Evolutionary conservation across 2,888 invertebrate genomes (phyloP).

Genomic region (Stictocephala bisonia): DNA sequence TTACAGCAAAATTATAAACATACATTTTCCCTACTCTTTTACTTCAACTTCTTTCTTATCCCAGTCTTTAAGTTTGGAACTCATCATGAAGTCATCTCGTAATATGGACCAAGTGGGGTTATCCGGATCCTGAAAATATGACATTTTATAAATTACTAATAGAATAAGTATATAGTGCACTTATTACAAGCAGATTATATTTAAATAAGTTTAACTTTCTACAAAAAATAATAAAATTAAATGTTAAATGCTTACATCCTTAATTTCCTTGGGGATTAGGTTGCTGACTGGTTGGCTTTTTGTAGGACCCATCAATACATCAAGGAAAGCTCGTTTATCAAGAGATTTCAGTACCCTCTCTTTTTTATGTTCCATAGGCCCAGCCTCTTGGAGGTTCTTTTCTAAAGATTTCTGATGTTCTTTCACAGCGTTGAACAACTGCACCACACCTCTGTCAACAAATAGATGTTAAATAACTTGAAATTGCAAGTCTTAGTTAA

Average conservation of each 20-base stretch:
- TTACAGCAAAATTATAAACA: background rate
- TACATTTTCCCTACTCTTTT: conserved; percentile 28
- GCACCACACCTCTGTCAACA: conserved; percentile 83
- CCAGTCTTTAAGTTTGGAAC: conserved; percentile 92
- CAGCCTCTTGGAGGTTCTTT: conserved; percentile 75
- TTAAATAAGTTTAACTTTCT: background rate
- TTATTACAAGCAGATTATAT: background rate
- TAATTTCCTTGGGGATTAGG: conserved; percentile 57
- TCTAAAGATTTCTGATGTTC: conserved; percentile 84
- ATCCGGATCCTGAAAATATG: conserved; percentile 49
- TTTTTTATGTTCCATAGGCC: conserved; percentile 80
- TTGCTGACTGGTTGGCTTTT: conserved; percentile 64
- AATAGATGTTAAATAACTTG: conserved; percentile 15
- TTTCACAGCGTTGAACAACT: conserved; percentile 90
- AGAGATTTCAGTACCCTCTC: conserved; percentile 81
- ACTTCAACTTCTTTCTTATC: conserved; percentile 73
- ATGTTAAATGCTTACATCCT: conserved; percentile 54
- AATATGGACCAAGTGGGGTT: conserved; percentile 66
- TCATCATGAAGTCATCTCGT: conserved; percentile 90
- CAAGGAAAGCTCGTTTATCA: conserved; percentile 80
- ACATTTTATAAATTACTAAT: background rate
- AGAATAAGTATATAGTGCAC: no score
- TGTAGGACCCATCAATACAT: conserved; percentile 77
- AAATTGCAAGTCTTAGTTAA: conserved; percentile 34
- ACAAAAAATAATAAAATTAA: background rate